Percentiles rank a stretch among this genome's conserved stretches.
These are phyloP conservation scores for Auanema sp. DNA, from an alignment of 2,888 invertebrate genomes.

Conservation along the genomic window DNA sequence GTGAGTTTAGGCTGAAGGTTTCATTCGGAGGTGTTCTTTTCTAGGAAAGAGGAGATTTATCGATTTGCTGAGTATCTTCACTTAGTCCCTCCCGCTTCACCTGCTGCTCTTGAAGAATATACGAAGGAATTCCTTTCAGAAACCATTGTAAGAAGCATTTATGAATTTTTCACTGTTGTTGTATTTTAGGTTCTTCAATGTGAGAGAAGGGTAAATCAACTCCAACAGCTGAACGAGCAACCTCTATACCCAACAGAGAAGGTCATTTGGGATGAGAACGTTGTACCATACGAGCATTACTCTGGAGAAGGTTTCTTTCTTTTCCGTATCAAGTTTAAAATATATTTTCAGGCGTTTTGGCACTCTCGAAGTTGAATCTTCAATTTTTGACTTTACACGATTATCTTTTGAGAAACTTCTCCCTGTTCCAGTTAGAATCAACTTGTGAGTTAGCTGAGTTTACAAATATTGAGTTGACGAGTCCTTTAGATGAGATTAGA, in stretches of 20 bases:
- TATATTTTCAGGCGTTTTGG: constrained; percentile 71
- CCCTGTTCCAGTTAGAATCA: constrained; percentile 93
- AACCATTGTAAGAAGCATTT: constrained; percentile 74
- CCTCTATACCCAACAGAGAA: constrained; percentile 97
- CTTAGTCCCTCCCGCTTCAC: constrained; percentile 74
- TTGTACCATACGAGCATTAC: constrained; percentile 95
- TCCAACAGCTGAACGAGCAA: constrained; percentile 93
- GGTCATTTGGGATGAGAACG: constrained; percentile 97
- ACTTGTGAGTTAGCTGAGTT: constrained; percentile 82
- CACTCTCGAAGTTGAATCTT: constrained; percentile 92
- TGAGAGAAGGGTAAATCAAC: constrained; percentile 67
- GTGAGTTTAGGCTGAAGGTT: constrained; percentile 14
- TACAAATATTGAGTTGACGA: too few species aligned
- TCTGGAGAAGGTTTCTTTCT: constrained; percentile 77
- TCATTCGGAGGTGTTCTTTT: constrained; percentile 43
- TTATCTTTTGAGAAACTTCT: constrained; percentile 93
- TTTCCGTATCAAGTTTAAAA: constrained; percentile 1
- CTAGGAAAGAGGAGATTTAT: constrained; percentile 78
- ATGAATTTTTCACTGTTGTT: neutral
- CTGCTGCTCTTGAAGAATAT: constrained; percentile 22
- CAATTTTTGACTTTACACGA: constrained; percentile 98
- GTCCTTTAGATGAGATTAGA: constrained; percentile 95
- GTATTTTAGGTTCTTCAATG: constrained; percentile 44
- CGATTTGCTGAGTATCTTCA: constrained; percentile 84
- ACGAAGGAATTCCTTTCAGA: constrained; percentile 83